Percentiles rank a stretch among this genome's conserved stretches.
phyloP scores from a whole-genome alignment of 1,140 invertebrate species.

The Nylanderia fulva region DNA sequence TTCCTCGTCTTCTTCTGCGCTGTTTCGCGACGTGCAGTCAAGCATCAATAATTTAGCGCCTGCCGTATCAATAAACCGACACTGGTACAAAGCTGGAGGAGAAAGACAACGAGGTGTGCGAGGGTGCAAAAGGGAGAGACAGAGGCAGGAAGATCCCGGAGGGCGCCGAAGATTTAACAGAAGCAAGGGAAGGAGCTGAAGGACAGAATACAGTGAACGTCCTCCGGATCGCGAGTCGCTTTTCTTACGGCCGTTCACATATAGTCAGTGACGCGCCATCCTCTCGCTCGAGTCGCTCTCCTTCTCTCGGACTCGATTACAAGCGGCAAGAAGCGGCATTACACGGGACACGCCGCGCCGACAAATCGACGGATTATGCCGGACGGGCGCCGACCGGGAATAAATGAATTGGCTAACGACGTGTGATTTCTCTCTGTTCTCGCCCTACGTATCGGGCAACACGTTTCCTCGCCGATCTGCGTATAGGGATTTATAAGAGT shows the following conservation, averaged over 20 bases:
- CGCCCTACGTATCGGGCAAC: constrained; percentile 28
- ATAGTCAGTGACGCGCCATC: constrained; percentile 79
- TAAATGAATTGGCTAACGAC: constrained; percentile 83
- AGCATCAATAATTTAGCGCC: constrained; percentile 82
- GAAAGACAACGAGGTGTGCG: constrained; percentile 46
- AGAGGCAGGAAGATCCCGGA: constrained; percentile 55
- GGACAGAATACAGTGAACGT: constrained; percentile 68
- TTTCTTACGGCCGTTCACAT: constrained; percentile 79
- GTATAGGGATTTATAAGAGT: not conserved
- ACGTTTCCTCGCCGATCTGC: not conserved
- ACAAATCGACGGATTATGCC: constrained; percentile 85
- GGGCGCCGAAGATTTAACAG: constrained; percentile 35
- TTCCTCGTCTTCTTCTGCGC: constrained; percentile 45
- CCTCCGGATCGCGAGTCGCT: constrained; percentile 74
- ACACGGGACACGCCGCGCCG: constrained; percentile 82
- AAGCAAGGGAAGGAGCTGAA: constrained; percentile 17
- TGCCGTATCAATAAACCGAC: constrained; percentile 74
- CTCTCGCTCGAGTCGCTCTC: constrained; percentile 70
- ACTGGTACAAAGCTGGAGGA: constrained; percentile 10
- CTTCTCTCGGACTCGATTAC: constrained; percentile 79
- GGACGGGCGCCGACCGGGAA: constrained; percentile 77
- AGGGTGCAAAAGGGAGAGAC: constrained; percentile 46
- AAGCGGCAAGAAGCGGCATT: constrained; percentile 82
- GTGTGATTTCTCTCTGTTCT: constrained; percentile 70
- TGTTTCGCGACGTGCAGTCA: constrained; percentile 71